Base-by-base conservation (phyloP, 2,797 vertebrate genomes). In the Hemibagrus guttatus region DNA sequence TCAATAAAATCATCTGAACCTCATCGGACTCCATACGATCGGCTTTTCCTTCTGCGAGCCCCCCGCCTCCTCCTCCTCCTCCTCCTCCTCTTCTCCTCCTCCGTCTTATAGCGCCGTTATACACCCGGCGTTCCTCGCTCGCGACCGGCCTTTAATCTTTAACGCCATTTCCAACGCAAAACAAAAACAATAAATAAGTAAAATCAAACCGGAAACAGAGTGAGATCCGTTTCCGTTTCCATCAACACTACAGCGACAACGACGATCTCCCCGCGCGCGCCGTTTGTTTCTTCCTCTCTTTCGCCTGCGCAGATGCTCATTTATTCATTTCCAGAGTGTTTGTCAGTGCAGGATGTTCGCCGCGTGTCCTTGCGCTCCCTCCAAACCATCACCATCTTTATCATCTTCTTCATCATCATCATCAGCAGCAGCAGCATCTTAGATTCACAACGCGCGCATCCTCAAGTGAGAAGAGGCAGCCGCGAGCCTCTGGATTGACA, bases 401-500 rank as follows among this genome's bases (percentile, higher is more conserved):
- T 66, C 31, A 26, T 35, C 68, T 11, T 26, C 23, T 58, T 3
- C 81, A 5, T 52, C 28, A 12, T 56, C 52, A 0, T 69, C 69
- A 0, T 59, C 23, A 42, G 61, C 35, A 19, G 8, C 59, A 35
- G 19, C n/a, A 49, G 28, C 66, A 64, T 81, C 59, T 28, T 46
- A 28, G 59, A 85, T 17, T 75, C 59, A 81, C 26, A 19, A 58
- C n/a, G 39, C 83, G 83, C 71, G 72, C 72, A 76, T 64, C 71
- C 83, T 76, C 84, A n/a, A 49, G 71, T 49, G 49, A 64, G 26
- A 64, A 52, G n/a, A 63, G 42, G 72, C 84, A 75, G 58, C 69
- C 72, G n/a, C 66, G 56, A 69, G 82, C 81, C 28, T 54, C 58
- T 52, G 72, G 83, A 84, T 12, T 64, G 71, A 84, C 69, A 75